Evolutionary conservation across 2,888 invertebrate genomes (phyloP).

Genomic region (Eulithis prunata): DNA sequence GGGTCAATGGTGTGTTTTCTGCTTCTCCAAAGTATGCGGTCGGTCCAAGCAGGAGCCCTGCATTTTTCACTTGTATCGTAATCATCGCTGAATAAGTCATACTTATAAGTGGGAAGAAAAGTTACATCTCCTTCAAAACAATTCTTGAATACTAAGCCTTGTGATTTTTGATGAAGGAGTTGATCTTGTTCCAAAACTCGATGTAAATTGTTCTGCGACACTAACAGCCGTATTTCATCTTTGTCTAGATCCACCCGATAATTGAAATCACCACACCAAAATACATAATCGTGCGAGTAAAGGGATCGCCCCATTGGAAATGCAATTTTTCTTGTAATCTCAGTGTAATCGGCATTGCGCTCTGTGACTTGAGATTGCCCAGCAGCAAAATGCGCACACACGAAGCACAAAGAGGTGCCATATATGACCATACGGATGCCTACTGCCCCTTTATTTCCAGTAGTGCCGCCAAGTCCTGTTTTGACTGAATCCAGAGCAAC

Average conservation of each 20-base stretch:
- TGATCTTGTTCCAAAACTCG: conserved; percentile 95
- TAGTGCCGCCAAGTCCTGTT: conserved; percentile 99
- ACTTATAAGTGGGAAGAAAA: conserved; percentile 99
- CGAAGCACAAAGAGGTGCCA: conserved; percentile 97
- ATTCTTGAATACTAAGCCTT: conserved; percentile 94
- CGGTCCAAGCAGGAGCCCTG: conserved; percentile 99
- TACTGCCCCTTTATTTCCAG: conserved; percentile 98
- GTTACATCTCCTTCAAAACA: conserved; percentile 96
- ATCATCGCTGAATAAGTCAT: conserved; percentile 99
- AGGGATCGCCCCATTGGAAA: conserved; percentile 96
- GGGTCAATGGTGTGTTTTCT: conserved; percentile 89
- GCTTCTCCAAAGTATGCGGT: conserved; percentile 97
- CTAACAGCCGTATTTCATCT: conserved; percentile 94
- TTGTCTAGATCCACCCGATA: conserved; percentile 98
- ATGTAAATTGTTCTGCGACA: conserved; percentile 89
- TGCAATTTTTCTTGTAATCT: conserved; percentile 95
- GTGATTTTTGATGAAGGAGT: conserved; percentile 90
- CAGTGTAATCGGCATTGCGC: conserved; percentile 97
- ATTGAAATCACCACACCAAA: conserved; percentile 99
- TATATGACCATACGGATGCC: conserved; percentile 96
- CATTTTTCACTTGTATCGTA: conserved; percentile 99
- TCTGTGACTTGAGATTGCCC: conserved; percentile 98
- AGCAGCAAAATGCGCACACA: conserved; percentile 99
- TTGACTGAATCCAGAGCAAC: conserved; percentile 98
- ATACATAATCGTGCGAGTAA: conserved; percentile 98